Conservation (phyloP, 2,797 vertebrate species). For the Phoebastria nigripes region DNA sequence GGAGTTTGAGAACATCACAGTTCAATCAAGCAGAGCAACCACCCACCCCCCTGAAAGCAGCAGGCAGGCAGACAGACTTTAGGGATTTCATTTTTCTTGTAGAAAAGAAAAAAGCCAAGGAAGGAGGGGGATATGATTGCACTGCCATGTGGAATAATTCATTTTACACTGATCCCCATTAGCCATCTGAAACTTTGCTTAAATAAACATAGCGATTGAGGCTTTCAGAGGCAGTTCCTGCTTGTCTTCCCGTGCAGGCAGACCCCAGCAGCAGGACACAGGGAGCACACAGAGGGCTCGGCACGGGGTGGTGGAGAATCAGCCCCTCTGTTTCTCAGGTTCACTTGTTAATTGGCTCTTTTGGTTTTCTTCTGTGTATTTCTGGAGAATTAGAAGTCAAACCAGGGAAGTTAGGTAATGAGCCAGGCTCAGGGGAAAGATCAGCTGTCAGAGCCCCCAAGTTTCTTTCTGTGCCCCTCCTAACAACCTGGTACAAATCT, state of each 20-base stretch:
- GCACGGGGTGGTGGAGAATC: not conserved
- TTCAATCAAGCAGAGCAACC: not conserved
- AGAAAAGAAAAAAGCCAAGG: not conserved
- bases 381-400: not conserved
- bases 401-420: not conserved
- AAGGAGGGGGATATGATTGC: not conserved
- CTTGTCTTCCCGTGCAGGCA: not conserved
- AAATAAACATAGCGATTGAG: not conserved
- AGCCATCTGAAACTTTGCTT: not conserved
- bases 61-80: not conserved
- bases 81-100: not conserved
- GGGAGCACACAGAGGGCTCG: accelerated
- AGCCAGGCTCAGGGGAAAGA: not conserved
- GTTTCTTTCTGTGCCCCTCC: not conserved
- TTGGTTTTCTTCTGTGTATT: not conserved
- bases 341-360: not conserved
- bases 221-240: not conserved
- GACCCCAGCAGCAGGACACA: not conserved
- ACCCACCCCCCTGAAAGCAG: not conserved
- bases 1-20: not conserved
- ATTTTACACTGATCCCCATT: not conserved
- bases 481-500: not conserved
- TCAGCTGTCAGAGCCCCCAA: not conserved
- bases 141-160: not conserved
- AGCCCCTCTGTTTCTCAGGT: not conserved